Conservation (phyloP, 2,113 vertebrate genomes). For the Okapia johnstoni region DNA sequence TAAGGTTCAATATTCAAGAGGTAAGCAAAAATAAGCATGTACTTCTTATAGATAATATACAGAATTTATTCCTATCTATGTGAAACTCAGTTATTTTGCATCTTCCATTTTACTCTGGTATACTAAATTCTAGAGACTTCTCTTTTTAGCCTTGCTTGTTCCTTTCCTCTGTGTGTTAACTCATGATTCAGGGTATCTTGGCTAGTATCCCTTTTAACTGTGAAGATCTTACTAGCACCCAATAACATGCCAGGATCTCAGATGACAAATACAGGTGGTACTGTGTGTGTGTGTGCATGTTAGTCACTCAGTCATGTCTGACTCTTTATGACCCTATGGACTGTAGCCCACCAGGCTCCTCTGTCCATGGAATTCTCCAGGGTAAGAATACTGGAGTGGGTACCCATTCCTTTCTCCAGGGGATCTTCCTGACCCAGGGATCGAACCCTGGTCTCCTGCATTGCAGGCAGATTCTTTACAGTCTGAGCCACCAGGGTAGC, state of each 20-base stretch:
- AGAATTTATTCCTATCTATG: not conserved
- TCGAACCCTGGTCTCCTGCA: not conserved
- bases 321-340: not conserved
- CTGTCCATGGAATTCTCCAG: not conserved
- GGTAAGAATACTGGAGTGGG: not conserved
- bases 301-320: not conserved
- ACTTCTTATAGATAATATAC: not conserved
- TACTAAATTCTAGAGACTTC: not conserved
- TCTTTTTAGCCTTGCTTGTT: not conserved
- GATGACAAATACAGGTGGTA: not conserved
- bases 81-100: not conserved
- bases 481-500: not conserved
- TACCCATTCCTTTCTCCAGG: not conserved
- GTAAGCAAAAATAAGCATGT: slow-evolving; percentile 75
- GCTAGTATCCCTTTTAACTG: not conserved
- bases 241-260: not conserved
- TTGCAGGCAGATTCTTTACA: not conserved
- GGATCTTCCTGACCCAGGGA: not conserved
- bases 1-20: slow-evolving; percentile 95
- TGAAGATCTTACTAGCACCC: not conserved
- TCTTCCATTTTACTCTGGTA: not conserved
- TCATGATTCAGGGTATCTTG: not conserved
- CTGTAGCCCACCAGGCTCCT: not conserved
- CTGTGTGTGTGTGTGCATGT: not conserved
- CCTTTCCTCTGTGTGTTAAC: not conserved